Percentiles rank a stretch among this genome's conserved stretches.
phyloP scores from a whole-genome alignment of 2,888 invertebrate genomes.

The Pseudeuparius sepicola region DNA sequence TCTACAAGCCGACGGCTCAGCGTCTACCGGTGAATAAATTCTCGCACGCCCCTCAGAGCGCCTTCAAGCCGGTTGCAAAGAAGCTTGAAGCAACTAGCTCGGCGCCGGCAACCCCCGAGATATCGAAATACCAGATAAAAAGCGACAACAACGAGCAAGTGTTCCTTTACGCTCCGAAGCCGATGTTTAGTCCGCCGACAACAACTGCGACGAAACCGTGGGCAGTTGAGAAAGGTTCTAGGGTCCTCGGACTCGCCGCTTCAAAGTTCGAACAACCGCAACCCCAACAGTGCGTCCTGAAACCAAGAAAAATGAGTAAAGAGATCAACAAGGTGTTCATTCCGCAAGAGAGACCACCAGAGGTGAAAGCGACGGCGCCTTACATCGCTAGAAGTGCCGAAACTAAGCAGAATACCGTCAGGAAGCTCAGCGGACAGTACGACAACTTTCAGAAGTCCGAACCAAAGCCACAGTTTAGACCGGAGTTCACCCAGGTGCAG shows the following conservation, averaged over 20 bases:
- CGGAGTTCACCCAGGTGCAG: conserved; percentile 5
- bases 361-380: conserved; percentile 28
- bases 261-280: conserved; percentile 45
- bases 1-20: conserved; percentile 44
- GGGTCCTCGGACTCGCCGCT: conserved; percentile 44
- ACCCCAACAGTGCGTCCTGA: conserved; percentile 23
- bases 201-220: conserved; percentile 38
- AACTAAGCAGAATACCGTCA: conserved; percentile 29
- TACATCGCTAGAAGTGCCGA: conserved; percentile 30
- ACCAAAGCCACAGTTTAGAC: conserved; percentile 9
- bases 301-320: conserved; percentile 31
- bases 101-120: conserved; percentile 21
- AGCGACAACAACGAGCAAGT: conserved; percentile 25
- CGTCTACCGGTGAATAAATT: conserved; percentile 60
- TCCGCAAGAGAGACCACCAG: conserved; percentile 22
- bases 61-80: conserved; percentile 53
- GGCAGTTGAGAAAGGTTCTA: conserved; percentile 40
- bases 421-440: conserved; percentile 37
- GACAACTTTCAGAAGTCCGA: conserved; percentile 24
- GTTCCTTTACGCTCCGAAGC: conserved; percentile 38
- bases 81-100: conserved; percentile 28
- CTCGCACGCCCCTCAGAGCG: conserved; percentile 67
- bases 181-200: conserved; percentile 22
- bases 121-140: conserved; percentile 24
- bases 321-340: conserved; percentile 28